phyloP scores from a whole-genome alignment of 2,888 invertebrate species.

The Isoperla grammatica region DNA sequence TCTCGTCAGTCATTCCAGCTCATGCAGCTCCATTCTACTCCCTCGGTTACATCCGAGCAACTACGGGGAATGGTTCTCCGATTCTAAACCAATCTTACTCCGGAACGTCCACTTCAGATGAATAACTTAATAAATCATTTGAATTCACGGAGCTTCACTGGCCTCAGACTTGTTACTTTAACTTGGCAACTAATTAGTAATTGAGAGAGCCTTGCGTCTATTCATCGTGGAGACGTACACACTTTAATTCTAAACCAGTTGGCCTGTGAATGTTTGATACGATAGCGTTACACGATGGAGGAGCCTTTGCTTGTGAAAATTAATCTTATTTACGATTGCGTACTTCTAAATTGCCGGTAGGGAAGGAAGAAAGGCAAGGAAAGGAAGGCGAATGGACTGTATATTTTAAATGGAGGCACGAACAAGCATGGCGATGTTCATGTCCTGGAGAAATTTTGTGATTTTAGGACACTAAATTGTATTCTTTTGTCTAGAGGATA shows the following conservation, averaged over 20 bases:
- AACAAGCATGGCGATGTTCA: no score
- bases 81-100: slow-evolving; percentile 10
- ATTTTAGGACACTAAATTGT: no score
- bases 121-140: slow-evolving; percentile 2
- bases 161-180: neutral
- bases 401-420: no score
- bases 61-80: neutral
- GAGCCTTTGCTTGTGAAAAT: no score
- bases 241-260: neutral
- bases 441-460: no score
- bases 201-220: neutral
- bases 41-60: neutral
- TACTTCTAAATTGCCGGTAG: no score
- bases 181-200: neutral
- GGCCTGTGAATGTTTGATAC: no score
- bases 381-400: no score
- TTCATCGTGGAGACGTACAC: neutral
- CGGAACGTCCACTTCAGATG: neutral
- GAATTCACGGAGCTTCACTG: neutral
- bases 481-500: no score
- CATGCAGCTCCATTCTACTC: neutral
- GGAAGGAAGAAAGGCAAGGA: no score
- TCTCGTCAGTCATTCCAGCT: neutral
- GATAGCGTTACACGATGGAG: no score
- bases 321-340: no score